Base-by-base conservation (phyloP, 1,140 invertebrate genomes). In the Prorops nasuta region DNA sequence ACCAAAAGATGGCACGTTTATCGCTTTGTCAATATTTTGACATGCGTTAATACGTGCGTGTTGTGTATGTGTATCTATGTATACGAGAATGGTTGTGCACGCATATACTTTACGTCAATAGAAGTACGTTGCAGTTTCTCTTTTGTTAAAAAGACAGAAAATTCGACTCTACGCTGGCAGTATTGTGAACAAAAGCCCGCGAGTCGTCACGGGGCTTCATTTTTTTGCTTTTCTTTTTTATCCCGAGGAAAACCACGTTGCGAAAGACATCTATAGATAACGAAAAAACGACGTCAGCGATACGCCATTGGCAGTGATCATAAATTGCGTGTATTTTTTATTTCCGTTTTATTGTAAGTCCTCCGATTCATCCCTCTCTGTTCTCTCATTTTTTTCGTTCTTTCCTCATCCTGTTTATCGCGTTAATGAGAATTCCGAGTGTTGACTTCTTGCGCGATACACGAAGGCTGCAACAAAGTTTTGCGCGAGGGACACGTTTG, bases 281-380 rank as follows among this genome's bases (percentile, higher is more conserved):
- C 49, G 54, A 66, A n/a, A n/a, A 63, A 72, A 57, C 51, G 58
- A 72, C 64, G 60, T 67, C 59, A 52, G 69, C 56, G 64, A 49
- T 62, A 72, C 66, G 64, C 65, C 62, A 57, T 69, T 76, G 74
- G 74, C 72, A 76, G 74, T 76, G 74, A 74, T 69, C 60, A 65
- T 70, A 71, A 71, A 71, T 69, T 70, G 64, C 66, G 41, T 68
- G 43, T 62, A 55, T 49, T 49, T 22, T 48, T 14, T 16, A n/a
- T n/a, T n/a, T n/a, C n/a, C n/a, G n/a, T n/a, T n/a, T n/a, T n/a
- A n/a, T n/a, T n/a, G n/a, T n/a, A n/a, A n/a, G n/a, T n/a, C n/a
- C 16, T 4, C n/a, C 16, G 15, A 10, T 16, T 17, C 10, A 7
- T 3, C 16, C 16, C 18, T 18, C 0, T 18, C 14, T 17, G 7